Evolutionary conservation across 2,113 vertebrate genomes (phyloP).

Genomic region (Carassius auratus): DNA sequence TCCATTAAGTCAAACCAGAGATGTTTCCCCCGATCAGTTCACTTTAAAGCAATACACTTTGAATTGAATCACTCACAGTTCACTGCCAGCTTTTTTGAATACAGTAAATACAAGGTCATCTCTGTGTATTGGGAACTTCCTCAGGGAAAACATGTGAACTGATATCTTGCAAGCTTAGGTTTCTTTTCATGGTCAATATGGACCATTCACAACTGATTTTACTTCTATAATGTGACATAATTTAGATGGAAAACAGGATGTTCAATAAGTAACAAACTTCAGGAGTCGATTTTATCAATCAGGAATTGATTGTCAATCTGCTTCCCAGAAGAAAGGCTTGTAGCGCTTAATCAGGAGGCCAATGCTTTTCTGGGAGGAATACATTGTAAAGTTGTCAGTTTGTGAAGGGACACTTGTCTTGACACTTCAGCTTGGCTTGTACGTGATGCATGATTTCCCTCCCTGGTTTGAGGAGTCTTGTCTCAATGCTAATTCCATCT

Average conservation of each 20-base stretch:
- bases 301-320: not conserved
- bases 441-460: conserved; percentile 21
- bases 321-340: not conserved
- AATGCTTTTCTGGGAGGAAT: not conserved
- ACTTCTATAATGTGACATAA: not conserved
- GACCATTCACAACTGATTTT: not conserved
- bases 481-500: conserved; percentile 48
- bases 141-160: not conserved
- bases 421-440: conserved; percentile 29
- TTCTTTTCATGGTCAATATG: not conserved
- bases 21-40: not conserved
- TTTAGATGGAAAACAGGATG: not conserved
- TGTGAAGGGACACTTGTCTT: conserved; percentile 20
- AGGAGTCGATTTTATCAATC: not conserved
- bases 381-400: not conserved
- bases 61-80: conserved; percentile 12
- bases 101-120: not conserved
- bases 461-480: conserved; percentile 50
- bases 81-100: not conserved
- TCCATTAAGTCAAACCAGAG: not conserved
- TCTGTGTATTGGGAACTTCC: not conserved
- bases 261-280: not conserved
- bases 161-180: not conserved
- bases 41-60: not conserved
- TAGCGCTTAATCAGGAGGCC: not conserved